Evolutionary conservation across 1,140 invertebrate genomes (phyloP).

Genomic region (Plectrocnemia conspersa): DNA sequence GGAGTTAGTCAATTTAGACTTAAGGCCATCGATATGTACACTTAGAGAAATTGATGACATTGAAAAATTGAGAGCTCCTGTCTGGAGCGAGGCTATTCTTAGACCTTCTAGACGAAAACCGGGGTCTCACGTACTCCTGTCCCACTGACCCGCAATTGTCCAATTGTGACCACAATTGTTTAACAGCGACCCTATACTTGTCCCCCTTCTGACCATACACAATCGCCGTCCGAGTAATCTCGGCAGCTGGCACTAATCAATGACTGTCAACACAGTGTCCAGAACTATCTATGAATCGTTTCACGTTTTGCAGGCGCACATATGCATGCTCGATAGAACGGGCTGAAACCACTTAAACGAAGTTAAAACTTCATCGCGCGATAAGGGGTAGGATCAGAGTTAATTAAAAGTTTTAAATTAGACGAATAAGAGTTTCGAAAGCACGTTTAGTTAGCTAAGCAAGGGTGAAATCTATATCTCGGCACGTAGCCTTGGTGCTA

Average conservation of each 20-base stretch:
- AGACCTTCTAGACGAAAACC: not conserved
- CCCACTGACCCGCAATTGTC: constrained; percentile 33
- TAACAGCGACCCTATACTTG: constrained; percentile 20
- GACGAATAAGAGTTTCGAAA: constrained; percentile 23
- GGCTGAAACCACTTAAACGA: not conserved
- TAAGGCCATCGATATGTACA: too few relatives aligned
- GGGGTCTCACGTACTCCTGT: constrained; percentile 13
- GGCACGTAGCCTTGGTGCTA: not conserved
- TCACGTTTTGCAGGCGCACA: too few relatives aligned
- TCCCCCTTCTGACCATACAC: constrained; percentile 12
- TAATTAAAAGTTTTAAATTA: constrained; percentile 35
- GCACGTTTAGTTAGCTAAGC: not conserved
- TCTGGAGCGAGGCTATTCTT: constrained; percentile 4
- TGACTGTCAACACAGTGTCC: not conserved
- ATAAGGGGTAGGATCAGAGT: constrained; percentile 10
- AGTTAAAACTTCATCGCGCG: constrained; percentile 1
- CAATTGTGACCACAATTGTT: constrained; percentile 28
- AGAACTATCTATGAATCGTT: not conserved
- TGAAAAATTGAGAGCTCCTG: too few relatives aligned
- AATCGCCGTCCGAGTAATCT: constrained; percentile 8
- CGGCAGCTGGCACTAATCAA: not conserved
- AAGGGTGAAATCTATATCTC: not conserved
- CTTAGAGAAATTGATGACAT: too few relatives aligned
- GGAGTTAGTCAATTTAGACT: too few relatives aligned
- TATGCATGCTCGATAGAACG: not conserved